Conservation (phyloP, 2,888 invertebrate species). For the Cheilosia impressa region DNA sequence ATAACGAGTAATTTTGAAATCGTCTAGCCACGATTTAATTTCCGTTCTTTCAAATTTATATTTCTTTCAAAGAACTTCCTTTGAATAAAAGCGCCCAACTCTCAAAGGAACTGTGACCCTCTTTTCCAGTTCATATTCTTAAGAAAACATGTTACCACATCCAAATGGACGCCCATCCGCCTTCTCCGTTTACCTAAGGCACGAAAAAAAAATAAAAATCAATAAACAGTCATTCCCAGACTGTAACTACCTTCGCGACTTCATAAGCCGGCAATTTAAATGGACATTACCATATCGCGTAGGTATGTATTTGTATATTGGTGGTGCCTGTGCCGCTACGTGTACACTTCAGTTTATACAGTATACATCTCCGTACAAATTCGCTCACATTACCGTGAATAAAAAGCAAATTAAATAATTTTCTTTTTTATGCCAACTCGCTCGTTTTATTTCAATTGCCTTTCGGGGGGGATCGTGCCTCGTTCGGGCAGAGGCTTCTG, state of each 20-base stretch:
- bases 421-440: conserved; percentile 70
- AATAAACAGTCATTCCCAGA: conserved; percentile 56
- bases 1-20: no score
- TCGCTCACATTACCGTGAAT: conserved; percentile 56
- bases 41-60: no score
- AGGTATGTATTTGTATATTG: neutral
- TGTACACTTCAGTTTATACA: neutral
- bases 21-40: no score
- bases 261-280: conserved; percentile 68
- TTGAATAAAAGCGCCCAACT: conserved; percentile 5
- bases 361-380: neutral
- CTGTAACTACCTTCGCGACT: conserved; percentile 64
- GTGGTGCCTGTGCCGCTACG: conserved; percentile 13
- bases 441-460: conserved; percentile 71
- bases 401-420: conserved; percentile 74
- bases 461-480: conserved; percentile 49
- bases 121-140: neutral
- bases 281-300: conserved; percentile 54
- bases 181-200: neutral
- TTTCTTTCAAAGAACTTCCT: no score
- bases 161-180: conserved; percentile 4
- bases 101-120: conserved; percentile 25
- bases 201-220: conserved; percentile 51
- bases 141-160: neutral
- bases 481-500: conserved; percentile 39